A percentile compares a stretch with the other conserved stretches of the same genome.
Conservation (phyloP, 1,140 invertebrate genomes). For the Saccostrea echinata region DNA sequence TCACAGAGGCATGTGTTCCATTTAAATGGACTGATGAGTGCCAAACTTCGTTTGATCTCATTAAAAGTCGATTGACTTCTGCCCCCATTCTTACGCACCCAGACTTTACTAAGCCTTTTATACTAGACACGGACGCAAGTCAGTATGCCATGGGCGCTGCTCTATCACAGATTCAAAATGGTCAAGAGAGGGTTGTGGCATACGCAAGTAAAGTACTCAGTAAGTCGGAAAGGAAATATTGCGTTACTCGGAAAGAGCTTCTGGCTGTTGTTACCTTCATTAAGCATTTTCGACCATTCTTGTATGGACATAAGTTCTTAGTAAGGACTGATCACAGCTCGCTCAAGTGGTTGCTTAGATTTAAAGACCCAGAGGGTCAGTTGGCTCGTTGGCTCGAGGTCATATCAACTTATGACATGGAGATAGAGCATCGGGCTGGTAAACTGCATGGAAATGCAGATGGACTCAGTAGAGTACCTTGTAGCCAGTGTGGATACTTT, state of each 20-base stretch:
- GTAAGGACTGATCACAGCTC: constrained; percentile 63
- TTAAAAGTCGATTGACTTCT: constrained; percentile 65
- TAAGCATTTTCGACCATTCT: constrained; percentile 51
- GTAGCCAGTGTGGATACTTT: constrained; percentile 23
- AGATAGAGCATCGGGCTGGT: constrained; percentile 63
- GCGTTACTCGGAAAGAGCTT: constrained; percentile 59
- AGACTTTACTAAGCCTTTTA: constrained; percentile 72
- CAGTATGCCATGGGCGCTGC: constrained; percentile 77
- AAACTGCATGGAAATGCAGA: constrained; percentile 65
- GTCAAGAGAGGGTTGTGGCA: constrained; percentile 52
- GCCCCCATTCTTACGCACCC: constrained; percentile 66
- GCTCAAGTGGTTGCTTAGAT: constrained; percentile 59
- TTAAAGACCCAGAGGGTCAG: constrained; percentile 63
- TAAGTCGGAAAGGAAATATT: constrained; percentile 49
- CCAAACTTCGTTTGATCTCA: constrained; percentile 23
- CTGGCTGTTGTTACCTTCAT: constrained; percentile 55
- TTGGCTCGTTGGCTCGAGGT: constrained; percentile 63
- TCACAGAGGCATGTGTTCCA: constrained; percentile 5
- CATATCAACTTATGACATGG: constrained; percentile 64
- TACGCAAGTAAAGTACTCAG: constrained; percentile 43
- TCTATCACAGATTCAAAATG: constrained; percentile 73
- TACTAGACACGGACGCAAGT: constrained; percentile 78
- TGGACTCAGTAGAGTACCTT: constrained; percentile 52
- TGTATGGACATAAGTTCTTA: constrained; percentile 56
- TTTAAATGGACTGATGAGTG: constrained; percentile 30